These are phyloP conservation scores for Phallusia fumigata DNA, from an alignment of 23 tunicate genomes.

Conservation along the genomic window DNA sequence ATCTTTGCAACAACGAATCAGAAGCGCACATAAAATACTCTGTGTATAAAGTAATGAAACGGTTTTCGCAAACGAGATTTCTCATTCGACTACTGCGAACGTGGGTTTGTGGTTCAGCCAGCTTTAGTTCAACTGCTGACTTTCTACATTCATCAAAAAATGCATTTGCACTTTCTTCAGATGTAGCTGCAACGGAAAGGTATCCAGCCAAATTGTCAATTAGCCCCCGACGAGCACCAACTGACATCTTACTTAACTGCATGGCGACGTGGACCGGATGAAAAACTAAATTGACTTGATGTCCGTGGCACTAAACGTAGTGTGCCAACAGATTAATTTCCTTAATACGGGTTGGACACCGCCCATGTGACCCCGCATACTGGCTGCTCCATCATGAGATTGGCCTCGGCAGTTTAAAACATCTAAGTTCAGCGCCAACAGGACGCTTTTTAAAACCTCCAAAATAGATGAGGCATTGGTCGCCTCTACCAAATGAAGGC, in stretches of 20 bases:
- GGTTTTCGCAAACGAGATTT: no score
- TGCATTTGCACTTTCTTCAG: not conserved
- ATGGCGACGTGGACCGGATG: constrained; percentile 24
- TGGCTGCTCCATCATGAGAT: constrained; percentile 1
- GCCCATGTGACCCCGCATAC: constrained; percentile 12
- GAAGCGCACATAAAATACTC: no score
- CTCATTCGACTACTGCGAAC: no score
- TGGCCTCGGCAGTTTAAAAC: not conserved
- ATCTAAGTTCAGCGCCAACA: not conserved
- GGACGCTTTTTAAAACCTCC: not conserved
- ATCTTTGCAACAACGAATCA: no score
- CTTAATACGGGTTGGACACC: not conserved
- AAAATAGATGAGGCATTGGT: not conserved
- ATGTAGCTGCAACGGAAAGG: not conserved
- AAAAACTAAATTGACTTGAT: not conserved
- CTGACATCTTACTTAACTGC: not conserved
- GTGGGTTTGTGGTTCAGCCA: not conserved
- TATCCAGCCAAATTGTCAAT: not conserved
- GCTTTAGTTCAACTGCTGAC: not conserved
- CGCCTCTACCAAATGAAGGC: not conserved
- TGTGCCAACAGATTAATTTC: not conserved
- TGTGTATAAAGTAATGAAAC: no score
- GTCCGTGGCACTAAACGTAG: constrained; percentile 11
- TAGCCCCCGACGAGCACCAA: not conserved
- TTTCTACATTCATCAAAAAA: not conserved